phyloP scores from a whole-genome alignment of 2,888 invertebrate genomes.

The Mythimna albipuncta region DNA sequence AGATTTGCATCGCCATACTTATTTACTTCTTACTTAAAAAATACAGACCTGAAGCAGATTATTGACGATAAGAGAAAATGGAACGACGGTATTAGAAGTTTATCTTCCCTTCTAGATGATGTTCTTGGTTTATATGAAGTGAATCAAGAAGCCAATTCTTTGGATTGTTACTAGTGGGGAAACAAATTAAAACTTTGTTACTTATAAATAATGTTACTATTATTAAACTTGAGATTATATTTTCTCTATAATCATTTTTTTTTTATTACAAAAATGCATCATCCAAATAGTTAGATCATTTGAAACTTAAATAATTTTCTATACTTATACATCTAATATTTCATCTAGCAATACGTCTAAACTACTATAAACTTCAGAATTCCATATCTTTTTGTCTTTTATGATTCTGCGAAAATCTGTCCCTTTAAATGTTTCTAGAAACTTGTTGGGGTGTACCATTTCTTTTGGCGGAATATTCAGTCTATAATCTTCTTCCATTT shows the following conservation, averaged over 20 bases:
- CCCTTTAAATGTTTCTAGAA: conserved; percentile 71
- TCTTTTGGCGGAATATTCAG: conserved; percentile 32
- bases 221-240: conserved; percentile 57
- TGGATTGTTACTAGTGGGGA: conserved; percentile 93
- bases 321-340: conserved; percentile 51
- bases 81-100: conserved; percentile 92
- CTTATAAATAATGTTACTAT: conserved; percentile 22
- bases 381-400: conserved; percentile 90
- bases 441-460: conserved; percentile 64
- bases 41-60: conserved; percentile 91
- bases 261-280: conserved; percentile 10
- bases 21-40: conserved; percentile 91
- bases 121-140: conserved; percentile 92
- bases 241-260: conserved; percentile 28
- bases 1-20: conserved; percentile 88
- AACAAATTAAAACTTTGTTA: conserved; percentile 12
- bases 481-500: conserved; percentile 47
- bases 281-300: conserved; percentile 28
- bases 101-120: conserved; percentile 94
- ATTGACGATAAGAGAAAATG: conserved; percentile 92
- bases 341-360: conserved; percentile 72
- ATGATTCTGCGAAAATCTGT: conserved; percentile 89
- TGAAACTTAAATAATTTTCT: conserved; percentile 5
- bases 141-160: conserved; percentile 89
- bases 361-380: conserved; percentile 87